Conservation (phyloP, 1,140 invertebrate genomes). For the Ips typographus region DNA sequence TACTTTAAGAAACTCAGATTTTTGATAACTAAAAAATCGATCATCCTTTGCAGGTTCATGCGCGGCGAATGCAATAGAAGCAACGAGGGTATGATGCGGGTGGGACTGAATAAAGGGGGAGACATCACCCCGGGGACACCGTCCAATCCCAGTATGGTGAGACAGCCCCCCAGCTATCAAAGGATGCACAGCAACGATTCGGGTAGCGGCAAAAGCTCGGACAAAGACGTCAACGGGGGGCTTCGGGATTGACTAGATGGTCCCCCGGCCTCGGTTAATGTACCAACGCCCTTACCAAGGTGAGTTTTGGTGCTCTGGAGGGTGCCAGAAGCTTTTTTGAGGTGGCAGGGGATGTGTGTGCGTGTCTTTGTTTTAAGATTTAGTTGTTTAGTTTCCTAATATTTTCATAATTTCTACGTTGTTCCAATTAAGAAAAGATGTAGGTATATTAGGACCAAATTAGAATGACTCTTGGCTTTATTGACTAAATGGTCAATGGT, state of each 20-base stretch:
- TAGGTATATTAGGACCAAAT: no score
- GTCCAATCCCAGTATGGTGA: constrained; percentile 58
- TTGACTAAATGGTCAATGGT: no score
- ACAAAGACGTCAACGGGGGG: constrained; percentile 62
- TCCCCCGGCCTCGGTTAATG: constrained; percentile 54
- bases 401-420: no score
- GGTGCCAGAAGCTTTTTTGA: constrained; percentile 1
- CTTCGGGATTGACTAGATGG: constrained; percentile 72
- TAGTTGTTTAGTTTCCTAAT: no score
- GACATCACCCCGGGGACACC: constrained; percentile 68
- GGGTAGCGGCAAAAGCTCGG: constrained; percentile 63
- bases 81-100: constrained; percentile 47
- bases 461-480: no score
- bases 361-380: no score
- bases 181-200: constrained; percentile 83
- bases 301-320: constrained; percentile 20
- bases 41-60: constrained; percentile 66
- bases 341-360: not conserved
- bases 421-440: no score
- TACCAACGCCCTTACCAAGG: constrained; percentile 48
- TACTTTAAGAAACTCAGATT: no score
- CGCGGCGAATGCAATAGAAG: constrained; percentile 69
- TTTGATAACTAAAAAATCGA: no score
- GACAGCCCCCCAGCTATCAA: constrained; percentile 73
- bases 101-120: constrained; percentile 54